Conservation (phyloP, 2,797 vertebrate species). For the Catharus ustulatus region DNA sequence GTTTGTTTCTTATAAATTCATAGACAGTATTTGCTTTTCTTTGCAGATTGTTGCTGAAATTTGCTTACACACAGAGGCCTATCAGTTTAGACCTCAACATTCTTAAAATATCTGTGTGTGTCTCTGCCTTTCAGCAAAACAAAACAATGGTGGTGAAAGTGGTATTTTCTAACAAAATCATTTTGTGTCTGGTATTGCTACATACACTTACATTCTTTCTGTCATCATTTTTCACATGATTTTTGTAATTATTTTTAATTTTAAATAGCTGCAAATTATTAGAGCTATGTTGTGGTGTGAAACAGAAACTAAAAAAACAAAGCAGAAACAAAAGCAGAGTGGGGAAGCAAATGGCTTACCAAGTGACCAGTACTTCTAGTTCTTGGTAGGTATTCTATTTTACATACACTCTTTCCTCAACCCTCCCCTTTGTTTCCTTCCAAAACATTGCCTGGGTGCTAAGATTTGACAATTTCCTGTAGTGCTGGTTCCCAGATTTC, state of each 20-base stretch:
- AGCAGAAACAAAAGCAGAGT: not conserved
- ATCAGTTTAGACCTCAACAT: not conserved
- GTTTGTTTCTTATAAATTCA: not conserved
- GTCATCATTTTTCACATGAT: not conserved
- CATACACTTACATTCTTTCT: not conserved
- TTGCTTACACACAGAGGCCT: not conserved
- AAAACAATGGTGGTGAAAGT: not conserved
- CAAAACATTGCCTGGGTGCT: not conserved
- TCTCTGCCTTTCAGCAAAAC: not conserved
- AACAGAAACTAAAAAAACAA: not conserved
- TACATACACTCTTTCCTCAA: not conserved
- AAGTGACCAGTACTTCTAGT: not conserved
- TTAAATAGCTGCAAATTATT: not conserved
- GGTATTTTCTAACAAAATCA: not conserved
- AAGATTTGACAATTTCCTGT: not conserved
- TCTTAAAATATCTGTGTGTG: not conserved
- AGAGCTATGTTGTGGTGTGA: not conserved
- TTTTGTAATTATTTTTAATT: conserved; percentile 8
- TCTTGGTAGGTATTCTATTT: not conserved
- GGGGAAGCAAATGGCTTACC: not conserved
- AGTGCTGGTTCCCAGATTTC: not conserved
- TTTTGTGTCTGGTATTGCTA: not conserved
- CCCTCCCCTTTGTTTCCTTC: not conserved
- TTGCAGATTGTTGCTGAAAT: not conserved
- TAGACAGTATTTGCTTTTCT: not conserved